Percentiles rank a stretch among this genome's conserved stretches.
These are phyloP conservation scores for Rhabdornis inornatus DNA, from an alignment of 2,113 vertebrate genomes.

Conservation along the genomic window DNA sequence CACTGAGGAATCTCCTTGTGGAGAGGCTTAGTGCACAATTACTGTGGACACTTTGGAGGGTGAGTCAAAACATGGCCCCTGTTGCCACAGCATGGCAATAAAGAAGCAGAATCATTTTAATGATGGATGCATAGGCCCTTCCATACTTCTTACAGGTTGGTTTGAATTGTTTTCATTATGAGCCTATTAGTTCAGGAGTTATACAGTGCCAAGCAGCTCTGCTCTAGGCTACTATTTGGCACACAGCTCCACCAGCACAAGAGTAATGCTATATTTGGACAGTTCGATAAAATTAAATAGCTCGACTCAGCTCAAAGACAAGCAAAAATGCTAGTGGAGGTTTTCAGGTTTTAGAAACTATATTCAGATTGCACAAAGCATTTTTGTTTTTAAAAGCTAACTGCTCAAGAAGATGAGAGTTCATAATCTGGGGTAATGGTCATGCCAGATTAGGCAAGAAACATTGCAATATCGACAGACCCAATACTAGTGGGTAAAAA, in stretches of 20 bases:
- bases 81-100: background rate
- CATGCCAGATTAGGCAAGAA: background rate
- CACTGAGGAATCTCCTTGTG: background rate
- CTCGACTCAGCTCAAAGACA: background rate
- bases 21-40: background rate
- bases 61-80: background rate
- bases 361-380: background rate
- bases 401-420: background rate
- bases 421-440: background rate
- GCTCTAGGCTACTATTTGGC: background rate
- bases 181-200: background rate
- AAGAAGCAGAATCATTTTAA: background rate
- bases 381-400: background rate
- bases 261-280: background rate
- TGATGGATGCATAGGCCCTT: background rate
- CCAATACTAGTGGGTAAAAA: background rate
- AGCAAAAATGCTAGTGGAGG: background rate
- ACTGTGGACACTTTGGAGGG: rapidly evolving
- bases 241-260: background rate
- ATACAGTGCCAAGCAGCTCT: background rate
- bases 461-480: background rate
- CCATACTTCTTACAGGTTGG: background rate
- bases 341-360: background rate
- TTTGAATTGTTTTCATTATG: background rate
- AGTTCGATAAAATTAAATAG: background rate